Conservation (phyloP, 2,113 vertebrate species). For the Indicator indicator region DNA sequence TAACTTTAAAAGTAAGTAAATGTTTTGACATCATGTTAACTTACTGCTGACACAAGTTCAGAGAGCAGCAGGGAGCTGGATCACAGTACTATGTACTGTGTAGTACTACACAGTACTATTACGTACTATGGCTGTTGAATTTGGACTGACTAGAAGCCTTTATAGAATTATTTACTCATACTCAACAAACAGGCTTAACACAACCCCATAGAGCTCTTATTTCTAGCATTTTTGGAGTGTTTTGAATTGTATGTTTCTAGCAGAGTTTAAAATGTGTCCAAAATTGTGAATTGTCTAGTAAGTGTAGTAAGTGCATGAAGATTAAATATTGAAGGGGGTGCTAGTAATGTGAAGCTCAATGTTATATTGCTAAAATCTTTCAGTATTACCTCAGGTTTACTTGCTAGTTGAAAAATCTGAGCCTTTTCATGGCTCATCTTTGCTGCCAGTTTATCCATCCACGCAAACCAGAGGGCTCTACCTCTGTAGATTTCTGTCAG, state of each 20-base stretch:
- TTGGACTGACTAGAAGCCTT: background rate
- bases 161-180: background rate
- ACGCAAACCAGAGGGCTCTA: background rate
- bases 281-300: background rate
- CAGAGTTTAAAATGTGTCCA: background rate
- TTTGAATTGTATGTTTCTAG: background rate
- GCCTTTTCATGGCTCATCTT: background rate
- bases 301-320: background rate
- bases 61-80: background rate
- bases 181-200: background rate
- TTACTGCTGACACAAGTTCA: background rate
- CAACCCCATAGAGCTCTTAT: background rate
- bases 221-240: background rate
- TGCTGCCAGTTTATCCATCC: too few species aligned
- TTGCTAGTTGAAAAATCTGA: background rate
- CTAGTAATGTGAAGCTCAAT: background rate
- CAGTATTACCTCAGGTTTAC: rapidly evolving
- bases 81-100: background rate
- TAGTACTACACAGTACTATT: background rate
- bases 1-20: background rate
- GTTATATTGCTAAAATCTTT: background rate
- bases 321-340: background rate
- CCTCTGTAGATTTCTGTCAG: background rate
- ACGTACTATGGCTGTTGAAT: background rate
- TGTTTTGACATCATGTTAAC: background rate